A percentile compares a stretch with the other conserved stretches of the same genome.
Evolutionary conservation across 2,797 vertebrate genomes (phyloP).

Genomic region (Psittacula derbiana): DNA sequence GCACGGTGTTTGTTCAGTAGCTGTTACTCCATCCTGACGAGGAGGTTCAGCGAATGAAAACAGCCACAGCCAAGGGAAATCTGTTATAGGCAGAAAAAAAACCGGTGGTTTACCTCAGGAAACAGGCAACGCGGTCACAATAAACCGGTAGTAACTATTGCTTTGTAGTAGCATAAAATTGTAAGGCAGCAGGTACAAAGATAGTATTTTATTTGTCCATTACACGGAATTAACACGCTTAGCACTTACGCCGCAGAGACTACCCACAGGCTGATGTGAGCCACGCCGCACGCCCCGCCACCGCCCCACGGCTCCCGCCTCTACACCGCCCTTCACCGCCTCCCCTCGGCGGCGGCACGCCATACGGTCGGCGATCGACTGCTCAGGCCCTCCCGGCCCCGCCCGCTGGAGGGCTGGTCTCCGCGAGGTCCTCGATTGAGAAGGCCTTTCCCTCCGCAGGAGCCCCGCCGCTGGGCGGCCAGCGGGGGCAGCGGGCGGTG

Average conservation of each 20-base stretch:
- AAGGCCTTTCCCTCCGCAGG: fast-evolving
- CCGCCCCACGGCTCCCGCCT: fast-evolving
- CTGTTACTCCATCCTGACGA: too few relatives aligned
- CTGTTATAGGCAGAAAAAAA: background rate
- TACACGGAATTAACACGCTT: fast-evolving
- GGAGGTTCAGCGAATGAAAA: background rate
- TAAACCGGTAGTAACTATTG: fast-evolving
- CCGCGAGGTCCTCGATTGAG: background rate
- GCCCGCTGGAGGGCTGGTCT: background rate
- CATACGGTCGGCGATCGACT: background rate
- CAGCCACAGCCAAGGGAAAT: background rate
- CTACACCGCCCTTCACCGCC: fast-evolving
- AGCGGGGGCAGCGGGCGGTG: background rate
- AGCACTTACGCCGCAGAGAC: fast-evolving
- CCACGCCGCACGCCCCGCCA: fast-evolving
- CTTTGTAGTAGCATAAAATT: fast-evolving
- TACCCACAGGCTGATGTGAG: fast-evolving
- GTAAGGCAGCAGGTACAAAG: background rate
- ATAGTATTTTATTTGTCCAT: fast-evolving
- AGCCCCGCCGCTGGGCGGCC: fast-evolving
- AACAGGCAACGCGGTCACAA: fast-evolving
- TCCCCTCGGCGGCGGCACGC: fast-evolving
- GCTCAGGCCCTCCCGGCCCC: background rate
- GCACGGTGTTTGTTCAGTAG: background rate
- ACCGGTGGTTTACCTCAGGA: background rate